Evolutionary conservation across 2,113 vertebrate species (phyloP), one percentile per base, ranked within the genome.

Genomic region (Chamaetylas fuelleborni): DNA sequence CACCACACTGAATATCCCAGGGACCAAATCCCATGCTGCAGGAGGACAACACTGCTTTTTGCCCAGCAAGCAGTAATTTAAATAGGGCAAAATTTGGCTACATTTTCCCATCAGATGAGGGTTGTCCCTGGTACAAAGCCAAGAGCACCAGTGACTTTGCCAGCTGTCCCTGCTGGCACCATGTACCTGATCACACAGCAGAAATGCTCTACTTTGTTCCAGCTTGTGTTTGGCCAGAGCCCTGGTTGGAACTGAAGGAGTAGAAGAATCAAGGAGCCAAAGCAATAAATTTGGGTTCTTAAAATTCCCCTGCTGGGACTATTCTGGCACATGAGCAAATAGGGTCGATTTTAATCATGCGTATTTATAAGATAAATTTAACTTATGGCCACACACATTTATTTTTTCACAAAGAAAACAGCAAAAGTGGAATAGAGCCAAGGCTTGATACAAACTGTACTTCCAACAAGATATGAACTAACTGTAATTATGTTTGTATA

Each of bases 401-500:
- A 65, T 82, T 90, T 90, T 96, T 92, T 76, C 79, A 65, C 48
- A 80, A 90, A 93, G 79, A 90, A 94, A 92, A 80, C 53, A 90
- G 57, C 14, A 54, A 2, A 86, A 77, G 79, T 78, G 86, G 86
- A 95, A 64, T 2, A 54, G 14, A 84, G 91, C 86, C 95, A 96
- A 86, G 40, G 73, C 54, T 48, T 70, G 81, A 93, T 81, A 60
- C 17, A 72, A 83, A 77, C 71, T 87, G 18, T 51, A 42, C 23
- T 82, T 92, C 57, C 67, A 88, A 38, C 45, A 71, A 74, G 58
- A 65, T 67, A 48, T 0, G 0, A 76, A 88, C 56, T 43, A 90
- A 93, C 33, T 50, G 51, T 36, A 79, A 90, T 90, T 81, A 72
- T 84, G 78, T 91, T 93, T 86, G 53, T 64, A 34, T 73, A 81